Conservation (phyloP, 2,888 invertebrate genomes). For the Galerucella pusilla region DNA sequence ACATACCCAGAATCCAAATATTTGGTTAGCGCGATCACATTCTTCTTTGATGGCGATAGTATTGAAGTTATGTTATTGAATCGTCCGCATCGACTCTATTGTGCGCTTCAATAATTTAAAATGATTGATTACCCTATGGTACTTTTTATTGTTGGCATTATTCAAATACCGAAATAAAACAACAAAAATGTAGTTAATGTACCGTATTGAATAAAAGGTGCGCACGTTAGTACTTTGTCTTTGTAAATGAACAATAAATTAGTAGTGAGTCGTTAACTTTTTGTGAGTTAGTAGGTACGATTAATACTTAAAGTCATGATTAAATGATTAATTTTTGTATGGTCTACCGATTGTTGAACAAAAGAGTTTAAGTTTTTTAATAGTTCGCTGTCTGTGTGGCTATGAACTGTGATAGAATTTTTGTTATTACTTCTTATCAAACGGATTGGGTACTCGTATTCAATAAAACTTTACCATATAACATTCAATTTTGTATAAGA, state of each 20-base stretch:
- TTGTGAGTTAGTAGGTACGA: constrained; percentile 57
- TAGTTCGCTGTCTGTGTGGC: background rate
- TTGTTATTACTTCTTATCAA: background rate
- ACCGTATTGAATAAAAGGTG: constrained; percentile 5
- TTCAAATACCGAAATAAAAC: background rate
- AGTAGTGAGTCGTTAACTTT: constrained; percentile 61
- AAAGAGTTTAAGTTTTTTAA: background rate
- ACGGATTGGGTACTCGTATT: background rate
- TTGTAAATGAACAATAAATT: constrained; percentile 48
- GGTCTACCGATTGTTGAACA: constrained; percentile 1
- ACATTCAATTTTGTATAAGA: too few relatives aligned
- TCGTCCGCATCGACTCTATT: background rate
- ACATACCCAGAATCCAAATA: too few relatives aligned
- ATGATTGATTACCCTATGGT: background rate
- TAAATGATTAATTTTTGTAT: constrained; percentile 42
- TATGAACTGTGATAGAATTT: background rate
- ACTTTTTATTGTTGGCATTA: background rate
- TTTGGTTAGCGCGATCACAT: background rate
- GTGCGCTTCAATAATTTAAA: background rate
- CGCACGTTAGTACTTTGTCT: constrained; percentile 10
- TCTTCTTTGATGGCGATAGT: background rate
- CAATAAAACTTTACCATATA: too few relatives aligned
- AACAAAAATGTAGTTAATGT: constrained; percentile 17
- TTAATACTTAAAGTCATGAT: constrained; percentile 61
- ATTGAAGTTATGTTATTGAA: too few relatives aligned